Evolutionary conservation across 1,140 invertebrate species (phyloP).

Genomic region (Armadillidium nasatum): DNA sequence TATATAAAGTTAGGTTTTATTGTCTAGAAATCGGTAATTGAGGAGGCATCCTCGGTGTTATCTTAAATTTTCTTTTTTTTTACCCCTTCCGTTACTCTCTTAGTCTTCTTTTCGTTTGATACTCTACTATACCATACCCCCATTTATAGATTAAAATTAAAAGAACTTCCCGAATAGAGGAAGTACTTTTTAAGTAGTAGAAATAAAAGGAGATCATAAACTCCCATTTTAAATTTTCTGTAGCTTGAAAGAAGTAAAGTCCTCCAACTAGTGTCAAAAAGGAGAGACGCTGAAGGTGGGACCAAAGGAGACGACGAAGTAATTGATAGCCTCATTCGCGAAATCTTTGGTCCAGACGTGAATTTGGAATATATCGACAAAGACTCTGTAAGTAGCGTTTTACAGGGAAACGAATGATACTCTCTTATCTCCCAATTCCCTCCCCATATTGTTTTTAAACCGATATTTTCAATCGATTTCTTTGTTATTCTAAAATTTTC

Average conservation of each 20-base stretch:
- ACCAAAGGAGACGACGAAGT: slow-evolving; percentile 45
- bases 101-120: no score
- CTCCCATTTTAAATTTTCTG: slow-evolving; percentile 19
- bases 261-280: slow-evolving; percentile 43
- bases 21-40: no score
- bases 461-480: no score
- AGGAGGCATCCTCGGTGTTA: no score
- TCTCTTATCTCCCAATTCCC: neutral
- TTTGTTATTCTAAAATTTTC: no score
- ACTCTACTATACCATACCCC: no score
- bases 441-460: neutral
- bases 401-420: no score
- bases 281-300: slow-evolving; percentile 34
- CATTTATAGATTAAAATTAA: no score
- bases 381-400: slow-evolving; percentile 46
- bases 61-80: no score
- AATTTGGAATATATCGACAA: slow-evolving; percentile 48
- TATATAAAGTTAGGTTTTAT: no score
- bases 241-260: slow-evolving; percentile 43
- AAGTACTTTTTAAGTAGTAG: neutral
- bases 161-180: no score
- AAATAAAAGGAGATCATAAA: neutral
- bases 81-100: no score
- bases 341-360: slow-evolving; percentile 47
- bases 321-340: slow-evolving; percentile 48